A percentile compares a stretch with the other conserved stretches of the same genome.
phyloP scores from a whole-genome alignment of 1,140 invertebrate species.

The Physella acuta region DNA sequence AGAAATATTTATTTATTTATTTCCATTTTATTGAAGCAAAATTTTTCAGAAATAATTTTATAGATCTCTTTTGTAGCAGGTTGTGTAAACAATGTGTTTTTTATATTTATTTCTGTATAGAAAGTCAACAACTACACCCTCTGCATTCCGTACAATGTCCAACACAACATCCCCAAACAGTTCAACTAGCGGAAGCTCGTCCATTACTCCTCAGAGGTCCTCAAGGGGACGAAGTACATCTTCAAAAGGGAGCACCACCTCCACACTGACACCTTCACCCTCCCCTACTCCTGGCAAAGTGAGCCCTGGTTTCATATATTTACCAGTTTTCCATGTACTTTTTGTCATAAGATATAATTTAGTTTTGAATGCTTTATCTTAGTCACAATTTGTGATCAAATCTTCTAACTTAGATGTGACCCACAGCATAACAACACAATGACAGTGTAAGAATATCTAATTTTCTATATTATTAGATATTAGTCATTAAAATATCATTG shows the following conservation, averaged over 20 bases:
- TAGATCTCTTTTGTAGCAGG: background rate
- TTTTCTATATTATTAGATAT: no score
- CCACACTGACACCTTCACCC: constrained; percentile 55
- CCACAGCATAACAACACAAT: no score
- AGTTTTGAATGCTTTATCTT: no score
- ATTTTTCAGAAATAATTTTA: background rate
- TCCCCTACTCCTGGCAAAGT: constrained; percentile 56
- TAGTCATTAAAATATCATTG: no score
- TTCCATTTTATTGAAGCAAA: background rate
- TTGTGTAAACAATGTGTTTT: background rate
- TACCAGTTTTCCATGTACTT: no score
- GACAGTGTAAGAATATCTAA: no score
- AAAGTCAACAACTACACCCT: constrained; percentile 39
- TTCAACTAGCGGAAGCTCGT: constrained; percentile 56
- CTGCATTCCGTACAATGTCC: constrained; percentile 45
- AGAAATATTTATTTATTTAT: no score
- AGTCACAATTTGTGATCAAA: no score
- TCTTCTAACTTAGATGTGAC: no score
- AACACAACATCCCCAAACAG: constrained; percentile 57
- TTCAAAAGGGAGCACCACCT: constrained; percentile 54
- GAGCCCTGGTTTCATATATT: no score
- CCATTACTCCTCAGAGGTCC: constrained; percentile 49
- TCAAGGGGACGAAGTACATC: constrained; percentile 47
- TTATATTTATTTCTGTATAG: constrained; percentile 20
- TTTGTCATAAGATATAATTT: no score